Evolutionary conservation across 1,140 invertebrate genomes (phyloP).

Genomic region (Psix sp.): DNA sequence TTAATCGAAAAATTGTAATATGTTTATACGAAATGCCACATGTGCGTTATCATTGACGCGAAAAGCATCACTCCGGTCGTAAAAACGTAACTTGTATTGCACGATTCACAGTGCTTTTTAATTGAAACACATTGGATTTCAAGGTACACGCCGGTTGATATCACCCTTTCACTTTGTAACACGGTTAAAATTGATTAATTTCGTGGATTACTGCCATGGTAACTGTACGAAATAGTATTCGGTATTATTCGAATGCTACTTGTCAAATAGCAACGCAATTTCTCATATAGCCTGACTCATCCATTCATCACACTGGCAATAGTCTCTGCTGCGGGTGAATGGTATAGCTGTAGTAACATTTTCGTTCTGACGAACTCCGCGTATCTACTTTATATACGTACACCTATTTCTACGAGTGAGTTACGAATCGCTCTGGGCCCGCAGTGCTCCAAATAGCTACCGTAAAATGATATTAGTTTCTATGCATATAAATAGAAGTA

Average conservation of each 20-base stretch:
- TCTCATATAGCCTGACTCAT: slow-evolving; percentile 51
- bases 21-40: slow-evolving; percentile 2
- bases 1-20: slow-evolving; percentile 18
- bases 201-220: slow-evolving; percentile 43
- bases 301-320: slow-evolving; percentile 54
- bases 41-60: slow-evolving; percentile 14
- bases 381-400: slow-evolving; percentile 47
- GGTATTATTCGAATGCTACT: slow-evolving; percentile 56
- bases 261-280: slow-evolving; percentile 55
- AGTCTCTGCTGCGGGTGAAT: slow-evolving; percentile 50
- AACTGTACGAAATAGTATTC: slow-evolving; percentile 45
- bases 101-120: slow-evolving; percentile 32
- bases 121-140: slow-evolving; percentile 38
- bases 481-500: slow-evolving; percentile 44
- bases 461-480: slow-evolving; percentile 54
- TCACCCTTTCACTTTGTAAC: slow-evolving; percentile 24
- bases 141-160: slow-evolving; percentile 29
- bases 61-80: slow-evolving; percentile 8
- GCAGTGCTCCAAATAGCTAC: slow-evolving; percentile 33
- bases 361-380: slow-evolving; percentile 51
- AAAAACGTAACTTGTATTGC: slow-evolving; percentile 1
- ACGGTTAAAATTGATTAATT: slow-evolving; percentile 51
- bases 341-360: slow-evolving; percentile 45
- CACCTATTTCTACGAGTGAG: slow-evolving; percentile 31
- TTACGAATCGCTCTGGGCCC: slow-evolving; percentile 53